Evolutionary conservation across 2,797 vertebrate species (phyloP), one percentile per base, ranked within the genome.

Genomic region (Lindbergichthys nudifrons): DNA sequence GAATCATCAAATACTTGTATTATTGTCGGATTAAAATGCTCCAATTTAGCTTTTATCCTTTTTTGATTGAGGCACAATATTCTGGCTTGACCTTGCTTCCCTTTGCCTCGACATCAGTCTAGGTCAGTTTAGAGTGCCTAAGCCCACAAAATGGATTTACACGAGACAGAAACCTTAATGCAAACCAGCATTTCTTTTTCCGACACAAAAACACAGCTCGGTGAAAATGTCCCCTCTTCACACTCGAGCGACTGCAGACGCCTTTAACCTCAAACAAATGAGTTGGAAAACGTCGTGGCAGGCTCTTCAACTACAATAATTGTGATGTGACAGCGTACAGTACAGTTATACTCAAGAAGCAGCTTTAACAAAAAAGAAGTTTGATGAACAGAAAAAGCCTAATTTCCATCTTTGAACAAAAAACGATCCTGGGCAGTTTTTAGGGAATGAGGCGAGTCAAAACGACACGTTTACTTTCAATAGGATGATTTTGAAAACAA

Each of bases 121-220:
- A 14, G 59, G 60, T 82, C 87, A 84, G 88, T 89, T 93, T 76
- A 88, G 83, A 93, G 91, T 83, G 65, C 45, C 86, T 90, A 92
- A 92, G 89, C 90, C 89, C 89, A 86, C 50, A 65, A 54, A 51
- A 88, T 87, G 84, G 81, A 89, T 88, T 84, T 79, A 89, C 79
- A 92, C 50, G 88, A 94, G 91, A 94, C 85, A 87, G 78, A 93
- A 95, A 95, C 95, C 94, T 96, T 95, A 95, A 95, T 94, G 94
- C 95, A 95, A 94, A 92, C 83, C 87, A 93, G 92, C 92, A 68
- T 77, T 75, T 77, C 23, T 76, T 53, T n/a, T 36, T 53, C 21
- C 50, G 57, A 56, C 70, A 54, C 56, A 63, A 65, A 86, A 77
- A 62, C 51, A 70, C 42, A 42, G 65, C 21, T 61, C 2, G 6